A percentile compares a stretch with the other conserved stretches of the same genome.
These are phyloP conservation scores for Phaonia tiefii DNA, from an alignment of 2,888 invertebrate species.

Conservation along the genomic window DNA sequence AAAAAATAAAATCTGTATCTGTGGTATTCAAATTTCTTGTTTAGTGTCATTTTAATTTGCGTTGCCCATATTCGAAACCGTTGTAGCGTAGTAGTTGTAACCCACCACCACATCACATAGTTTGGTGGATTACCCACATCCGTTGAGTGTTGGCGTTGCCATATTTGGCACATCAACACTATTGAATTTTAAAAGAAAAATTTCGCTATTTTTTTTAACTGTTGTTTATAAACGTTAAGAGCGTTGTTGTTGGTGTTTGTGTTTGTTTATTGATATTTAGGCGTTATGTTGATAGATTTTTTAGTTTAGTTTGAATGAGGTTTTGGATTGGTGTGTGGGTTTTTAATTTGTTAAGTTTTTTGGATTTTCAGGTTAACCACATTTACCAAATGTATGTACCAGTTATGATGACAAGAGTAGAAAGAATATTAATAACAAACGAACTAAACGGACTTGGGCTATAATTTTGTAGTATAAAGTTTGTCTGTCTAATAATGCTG, in stretches of 20 bases:
- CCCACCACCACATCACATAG: neutral
- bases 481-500: too few relatives aligned
- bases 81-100: neutral
- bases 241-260: slow-evolving; percentile 46
- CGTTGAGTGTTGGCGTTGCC: slow-evolving; percentile 50
- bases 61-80: neutral
- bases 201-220: slow-evolving; percentile 38
- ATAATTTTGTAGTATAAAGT: neutral
- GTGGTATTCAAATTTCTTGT: neutral
- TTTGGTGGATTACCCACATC: slow-evolving; percentile 28
- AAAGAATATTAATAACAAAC: slow-evolving; percentile 17
- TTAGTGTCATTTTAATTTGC: neutral
- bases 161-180: slow-evolving; percentile 35
- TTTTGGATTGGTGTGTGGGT: slow-evolving; percentile 48
- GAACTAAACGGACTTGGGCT: too few relatives aligned
- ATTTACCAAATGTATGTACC: too few relatives aligned
- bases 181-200: slow-evolving; percentile 41
- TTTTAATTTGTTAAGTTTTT: slow-evolving; percentile 42
- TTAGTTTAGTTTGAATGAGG: slow-evolving; percentile 36
- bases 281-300: slow-evolving; percentile 54
- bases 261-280: slow-evolving; percentile 43
- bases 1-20: too few relatives aligned
- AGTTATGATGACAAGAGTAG: slow-evolving; percentile 14
- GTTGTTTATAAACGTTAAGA: slow-evolving; percentile 23
- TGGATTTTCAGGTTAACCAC: slow-evolving; percentile 58